Base-by-base conservation (phyloP, 2,797 vertebrate species). In the Amblyraja radiata region DNA sequence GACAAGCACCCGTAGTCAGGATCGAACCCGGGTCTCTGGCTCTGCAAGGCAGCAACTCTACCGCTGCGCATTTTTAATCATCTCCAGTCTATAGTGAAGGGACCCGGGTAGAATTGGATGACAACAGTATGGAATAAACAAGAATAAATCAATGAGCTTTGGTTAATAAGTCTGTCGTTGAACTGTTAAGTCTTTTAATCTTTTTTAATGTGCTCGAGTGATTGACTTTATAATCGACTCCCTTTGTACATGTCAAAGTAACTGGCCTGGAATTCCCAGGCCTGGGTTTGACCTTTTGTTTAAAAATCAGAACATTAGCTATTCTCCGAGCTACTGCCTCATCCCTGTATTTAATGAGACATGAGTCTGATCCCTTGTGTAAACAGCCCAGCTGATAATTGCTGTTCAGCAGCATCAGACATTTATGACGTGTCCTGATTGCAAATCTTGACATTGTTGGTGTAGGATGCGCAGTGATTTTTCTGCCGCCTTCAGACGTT, bases 251-350 rank as follows among this genome's bases (percentile, higher is more conserved):
- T 88, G 84, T 68, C 84, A 32, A 36, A 9, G n/a, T 68, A 88
- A 88, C 61, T 36, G 84, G n/a, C 63, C 16, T 68, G 84, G 84
- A 88, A 68, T 32, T 68, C 84, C 84, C 84, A 68, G 63, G 63
- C 65, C 68, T 65, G 32, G 28, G 36, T 88, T 88, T 88, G 63
- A 88, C n/a, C 84, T 88, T 86, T 86, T 88, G 65, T 13, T 88
- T 88, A 65, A n/a, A 68, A 88, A 88, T 32, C 36, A 2, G 16
- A 68, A 36, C 63, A 21, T 68, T 88, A 36, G 63, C 84, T 36
- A 36, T 32, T 88, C 65, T 86, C 83, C 28, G 63, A 63, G 13
- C 83, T 2, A 6, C 58, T 86, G 83, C 63, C 25, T 63, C 58
- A 63, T 86, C 13, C 28, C 61, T 36, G 61, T 32, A 16, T 88